Conservation (phyloP, 2,888 invertebrate species). For the Cryptocephalus moraei region DNA sequence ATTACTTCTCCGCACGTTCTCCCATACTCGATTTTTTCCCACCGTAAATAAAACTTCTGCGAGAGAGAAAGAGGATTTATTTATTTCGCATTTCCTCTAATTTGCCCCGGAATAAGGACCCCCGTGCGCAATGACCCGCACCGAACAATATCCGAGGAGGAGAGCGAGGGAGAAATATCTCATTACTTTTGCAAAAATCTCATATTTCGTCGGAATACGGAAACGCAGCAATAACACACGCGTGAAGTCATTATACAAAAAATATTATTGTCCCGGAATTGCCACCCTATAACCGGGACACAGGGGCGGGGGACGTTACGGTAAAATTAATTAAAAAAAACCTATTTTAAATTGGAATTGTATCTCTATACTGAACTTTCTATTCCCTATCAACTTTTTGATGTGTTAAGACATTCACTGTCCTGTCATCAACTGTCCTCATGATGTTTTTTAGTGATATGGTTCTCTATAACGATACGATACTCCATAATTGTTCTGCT, state of each 20-base stretch:
- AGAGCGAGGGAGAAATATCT: constrained; percentile 21
- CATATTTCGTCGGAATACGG: constrained; percentile 21
- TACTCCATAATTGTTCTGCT: no score
- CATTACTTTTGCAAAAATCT: constrained; percentile 20
- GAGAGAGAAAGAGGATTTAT: constrained; percentile 2
- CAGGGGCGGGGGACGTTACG: no score
- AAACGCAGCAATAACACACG: constrained; percentile 22
- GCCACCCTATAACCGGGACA: no score
- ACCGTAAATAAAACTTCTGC: constrained; percentile 2
- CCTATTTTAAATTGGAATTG: no score
- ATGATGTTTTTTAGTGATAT: no score
- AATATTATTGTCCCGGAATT: constrained; percentile 20
- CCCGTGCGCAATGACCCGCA: constrained; percentile 10
- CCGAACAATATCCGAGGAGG: constrained; percentile 7
- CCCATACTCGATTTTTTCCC: not conserved
- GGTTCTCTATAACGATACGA: no score
- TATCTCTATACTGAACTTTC: no score
- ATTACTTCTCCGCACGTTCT: no score
- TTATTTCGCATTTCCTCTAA: constrained; percentile 8
- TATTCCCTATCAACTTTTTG: no score
- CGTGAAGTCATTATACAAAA: constrained; percentile 28
- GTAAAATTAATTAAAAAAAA: no score
- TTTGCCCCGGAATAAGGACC: constrained; percentile 1
- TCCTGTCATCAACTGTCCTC: no score
- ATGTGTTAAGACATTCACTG: no score